These are phyloP conservation scores for Eurytoma californica DNA, from an alignment of 2,888 invertebrate species.

Conservation along the genomic window DNA sequence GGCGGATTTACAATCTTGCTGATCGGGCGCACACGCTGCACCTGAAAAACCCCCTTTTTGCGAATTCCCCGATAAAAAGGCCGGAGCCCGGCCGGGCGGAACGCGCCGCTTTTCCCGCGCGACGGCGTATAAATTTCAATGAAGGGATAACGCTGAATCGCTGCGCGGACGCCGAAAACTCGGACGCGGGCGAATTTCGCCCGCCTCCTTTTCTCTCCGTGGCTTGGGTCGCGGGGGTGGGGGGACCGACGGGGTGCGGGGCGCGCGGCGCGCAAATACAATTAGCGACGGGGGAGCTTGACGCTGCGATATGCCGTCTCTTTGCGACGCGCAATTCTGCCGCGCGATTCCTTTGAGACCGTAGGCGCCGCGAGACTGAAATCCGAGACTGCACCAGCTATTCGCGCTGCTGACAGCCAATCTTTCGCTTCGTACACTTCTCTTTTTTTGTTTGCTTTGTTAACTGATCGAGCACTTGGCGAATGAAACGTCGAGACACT, in stretches of 20 bases:
- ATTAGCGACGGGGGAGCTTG: constrained; percentile 28
- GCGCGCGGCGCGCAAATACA: constrained; percentile 34
- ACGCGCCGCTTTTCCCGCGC: not conserved
- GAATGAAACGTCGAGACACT: too few species aligned
- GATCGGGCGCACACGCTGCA: constrained; percentile 31
- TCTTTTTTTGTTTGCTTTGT: too few species aligned
- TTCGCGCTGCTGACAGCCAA: too few species aligned
- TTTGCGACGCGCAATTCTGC: not conserved
- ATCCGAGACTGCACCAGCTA: not conserved
- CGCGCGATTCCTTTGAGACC: not conserved
- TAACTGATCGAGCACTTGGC: too few species aligned
- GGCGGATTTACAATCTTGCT: constrained; percentile 34
- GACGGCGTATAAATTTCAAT: not conserved
- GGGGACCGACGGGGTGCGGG: too few species aligned
- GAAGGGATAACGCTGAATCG: not conserved
- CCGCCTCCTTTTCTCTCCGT: not conserved
- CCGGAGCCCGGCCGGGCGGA: not conserved
- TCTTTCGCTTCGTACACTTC: too few species aligned
- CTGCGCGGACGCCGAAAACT: not conserved
- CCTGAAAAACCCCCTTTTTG: constrained; percentile 31
- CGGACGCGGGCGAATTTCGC: not conserved
- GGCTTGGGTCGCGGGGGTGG: constrained; percentile 9
- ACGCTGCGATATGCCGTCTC: too few species aligned
- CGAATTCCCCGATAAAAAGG: constrained; percentile 26
- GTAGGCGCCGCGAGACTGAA: constrained; percentile 6